Evolutionary conservation across 2,797 vertebrate species (phyloP), one percentile per base, ranked within the genome.

Genomic region (Onychomys torridus): DNA sequence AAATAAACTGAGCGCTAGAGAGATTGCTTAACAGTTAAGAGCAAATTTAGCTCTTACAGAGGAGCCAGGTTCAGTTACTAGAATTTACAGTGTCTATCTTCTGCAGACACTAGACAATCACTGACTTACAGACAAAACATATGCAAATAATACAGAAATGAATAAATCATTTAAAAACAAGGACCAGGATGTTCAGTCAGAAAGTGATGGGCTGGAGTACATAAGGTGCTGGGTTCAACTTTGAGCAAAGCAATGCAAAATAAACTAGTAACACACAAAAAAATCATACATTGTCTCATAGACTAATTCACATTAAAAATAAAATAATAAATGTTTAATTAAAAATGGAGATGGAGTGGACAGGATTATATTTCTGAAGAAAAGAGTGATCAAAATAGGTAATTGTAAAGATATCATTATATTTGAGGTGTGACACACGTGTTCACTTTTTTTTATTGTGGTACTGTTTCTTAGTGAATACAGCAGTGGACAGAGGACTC

Each of bases 141-240:
- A 79, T n/a, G 23, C 10, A 79, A n/a, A n/a, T 73, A 40, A 73
- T 37, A 37, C 23, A 5, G 10, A 73, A 73, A 23, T 73, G n/a
- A 37, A 73, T 73, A 40, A 37, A 23, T 73, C 2, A 8, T 81
- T 13, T 37, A 37, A n/a, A 79, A 37, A 37, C 2, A 25, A 8
- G 34, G 21, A 2, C 10, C 14, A 61, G 25, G 0, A 52, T n/a
- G 10, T 34, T 49, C 32, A 93, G 32, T n/a, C 2, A 19, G 55
- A 57, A 5, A 27, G 2, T 13, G 2, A 2, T 78, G 17, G 40
- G 7, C 8, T 25, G 40, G 3, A 6, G 25, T 43, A 5, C 1
- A 7, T 14, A 86, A 43, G 5, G 16, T 4, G 4, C 43, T 46
- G 6, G 0, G 27, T 46, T 29, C 34, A 12, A 37, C 23, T 7